Evolutionary conservation across 2,797 vertebrate genomes (phyloP), one percentile per base, ranked within the genome.

Genomic region (Phataginus tricuspis): DNA sequence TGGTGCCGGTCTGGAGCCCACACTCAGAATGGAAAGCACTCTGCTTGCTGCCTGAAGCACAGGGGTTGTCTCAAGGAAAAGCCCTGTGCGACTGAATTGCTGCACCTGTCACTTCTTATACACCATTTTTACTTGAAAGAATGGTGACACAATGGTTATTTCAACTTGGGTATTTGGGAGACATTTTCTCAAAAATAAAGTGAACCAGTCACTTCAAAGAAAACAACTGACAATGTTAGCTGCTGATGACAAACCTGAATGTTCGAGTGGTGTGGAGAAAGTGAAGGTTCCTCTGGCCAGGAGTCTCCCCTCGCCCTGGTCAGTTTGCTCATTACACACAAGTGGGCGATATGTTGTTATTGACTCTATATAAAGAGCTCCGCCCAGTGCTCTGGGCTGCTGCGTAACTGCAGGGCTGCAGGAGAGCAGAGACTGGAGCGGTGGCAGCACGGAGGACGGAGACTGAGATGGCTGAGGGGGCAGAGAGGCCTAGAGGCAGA

Each of bases 91-190:
- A 34, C 0, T 86, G 55, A 55, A 37, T 11, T 87, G 74, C 92
- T 87, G 84, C 93, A 84, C 11, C 75, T 75, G 68, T 29, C 64
- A 25, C 4, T 86, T 64, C 64, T 69, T 80, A 68, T 94, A 90
- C 21, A 90, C 45, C 21, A 45, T 91, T 93, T 95, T 90, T 75
- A 79, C 19, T 84, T 93, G 80, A 90, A 92, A 96, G 55, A 77
- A 53, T 23, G 18, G 71, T 90, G 91, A 86, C 64, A 63, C 31
- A 23, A 51, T 49, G 4, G n/a, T 84, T 88, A 51, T 64, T 90
- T n/a, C 71, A 57, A 74, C 63, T 37, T 87, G 51, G 53, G 14
- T 68, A 91, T 95, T 61, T 91, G 66, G 34, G 84, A 84, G 37
- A 64, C 42, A 80, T 53, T 77, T 66, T 71, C 63, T 94, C 29